Evolutionary conservation across 2,888 invertebrate genomes (phyloP).

Genomic region (Adela reaumurella): DNA sequence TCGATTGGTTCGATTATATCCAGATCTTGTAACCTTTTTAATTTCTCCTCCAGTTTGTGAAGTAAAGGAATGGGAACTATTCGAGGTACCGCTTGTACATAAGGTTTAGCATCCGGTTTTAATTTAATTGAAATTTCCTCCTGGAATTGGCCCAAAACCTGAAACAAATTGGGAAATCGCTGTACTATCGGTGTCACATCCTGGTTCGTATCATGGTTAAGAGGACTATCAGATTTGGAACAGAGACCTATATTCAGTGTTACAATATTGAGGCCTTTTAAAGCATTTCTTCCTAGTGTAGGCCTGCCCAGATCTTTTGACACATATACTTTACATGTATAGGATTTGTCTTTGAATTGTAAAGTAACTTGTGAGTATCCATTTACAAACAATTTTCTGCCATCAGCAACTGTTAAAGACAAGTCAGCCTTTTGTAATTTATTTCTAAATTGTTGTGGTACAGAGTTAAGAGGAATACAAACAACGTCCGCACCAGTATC

Average conservation of each 20-base stretch:
- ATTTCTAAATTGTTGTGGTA: no score
- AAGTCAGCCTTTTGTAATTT: no score
- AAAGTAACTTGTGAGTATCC: not conserved
- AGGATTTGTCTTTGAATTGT: not conserved
- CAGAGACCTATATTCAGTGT: no score
- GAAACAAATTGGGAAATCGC: conserved; percentile 5
- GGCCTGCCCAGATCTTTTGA: not conserved
- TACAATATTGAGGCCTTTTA: conserved; percentile 2
- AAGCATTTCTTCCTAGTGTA: not conserved
- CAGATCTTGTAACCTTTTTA: not conserved
- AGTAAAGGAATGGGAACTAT: conserved; percentile 5
- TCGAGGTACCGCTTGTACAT: conserved; percentile 5
- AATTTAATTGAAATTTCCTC: conserved; percentile 5
- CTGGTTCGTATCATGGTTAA: not conserved
- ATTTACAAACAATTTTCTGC: not conserved
- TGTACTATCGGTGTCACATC: conserved; percentile 1
- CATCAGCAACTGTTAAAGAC: conserved; percentile 3
- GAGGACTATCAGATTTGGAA: conserved; percentile 1
- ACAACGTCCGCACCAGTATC: conserved; percentile 7
- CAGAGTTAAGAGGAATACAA: not conserved
- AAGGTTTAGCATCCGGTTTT: conserved; percentile 1
- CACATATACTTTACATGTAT: conserved; percentile 3
- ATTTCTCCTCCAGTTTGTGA: conserved; percentile 2
- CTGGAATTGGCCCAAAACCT: conserved; percentile 6
- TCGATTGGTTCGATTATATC: not conserved